Conservation (phyloP, 2,797 vertebrate genomes). For the Eulemur rubriventer region DNA sequence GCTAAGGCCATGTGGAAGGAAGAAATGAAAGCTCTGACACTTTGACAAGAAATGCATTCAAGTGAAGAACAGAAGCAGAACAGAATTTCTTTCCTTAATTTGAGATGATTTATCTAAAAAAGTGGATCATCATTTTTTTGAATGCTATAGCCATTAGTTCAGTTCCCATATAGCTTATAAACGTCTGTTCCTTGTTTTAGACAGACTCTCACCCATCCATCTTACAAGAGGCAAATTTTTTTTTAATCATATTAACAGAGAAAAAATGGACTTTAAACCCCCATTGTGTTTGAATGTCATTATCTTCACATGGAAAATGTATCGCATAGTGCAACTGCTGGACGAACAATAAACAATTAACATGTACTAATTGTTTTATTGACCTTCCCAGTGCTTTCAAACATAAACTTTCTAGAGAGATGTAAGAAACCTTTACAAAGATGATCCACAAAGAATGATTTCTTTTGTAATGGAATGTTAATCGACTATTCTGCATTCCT, state of each 20-base stretch:
- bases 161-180: background rate
- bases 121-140: background rate
- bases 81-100: constrained; percentile 1
- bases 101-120: constrained; percentile 37
- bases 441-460: background rate
- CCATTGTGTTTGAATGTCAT: background rate
- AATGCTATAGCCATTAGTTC: background rate
- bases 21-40: constrained; percentile 44
- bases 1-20: background rate
- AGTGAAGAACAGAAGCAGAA: constrained; percentile 9
- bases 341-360: background rate
- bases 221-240: background rate
- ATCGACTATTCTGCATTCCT: constrained; percentile 70
- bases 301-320: background rate
- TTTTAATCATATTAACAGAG: background rate
- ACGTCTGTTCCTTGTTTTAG: background rate
- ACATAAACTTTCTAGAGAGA: constrained; percentile 42
- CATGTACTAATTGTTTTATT: background rate
- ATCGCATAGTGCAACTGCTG: background rate
- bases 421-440: background rate
- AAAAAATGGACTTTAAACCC: background rate
- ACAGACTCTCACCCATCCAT: background rate
- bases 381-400: constrained; percentile 31
- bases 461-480: constrained; percentile 55
- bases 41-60: constrained; percentile 45